These are phyloP conservation scores for Tragulus kanchil DNA, from an alignment of 2,113 vertebrate species.

Conservation along the genomic window DNA sequence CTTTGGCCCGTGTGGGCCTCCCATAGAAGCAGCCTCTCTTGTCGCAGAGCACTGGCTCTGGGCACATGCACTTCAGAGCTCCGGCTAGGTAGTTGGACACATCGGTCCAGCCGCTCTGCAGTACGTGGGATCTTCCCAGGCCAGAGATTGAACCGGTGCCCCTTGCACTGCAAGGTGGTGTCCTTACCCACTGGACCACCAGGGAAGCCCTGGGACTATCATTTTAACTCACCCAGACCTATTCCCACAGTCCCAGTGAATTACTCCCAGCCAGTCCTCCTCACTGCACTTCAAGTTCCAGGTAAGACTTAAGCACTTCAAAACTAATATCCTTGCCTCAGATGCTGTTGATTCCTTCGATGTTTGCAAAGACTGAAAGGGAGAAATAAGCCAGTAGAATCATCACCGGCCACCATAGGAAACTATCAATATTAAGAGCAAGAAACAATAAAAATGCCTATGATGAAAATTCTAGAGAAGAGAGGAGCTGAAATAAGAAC, in stretches of 20 bases:
- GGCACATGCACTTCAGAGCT: too few relatives aligned
- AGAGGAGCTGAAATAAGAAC: background rate
- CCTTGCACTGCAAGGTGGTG: too few relatives aligned
- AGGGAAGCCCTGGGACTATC: background rate
- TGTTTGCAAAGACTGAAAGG: constrained; percentile 17
- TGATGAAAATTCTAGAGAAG: background rate
- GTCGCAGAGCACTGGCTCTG: too few relatives aligned
- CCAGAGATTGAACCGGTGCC: too few relatives aligned
- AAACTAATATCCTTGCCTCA: background rate
- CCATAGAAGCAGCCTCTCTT: too few relatives aligned
- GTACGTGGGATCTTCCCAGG: too few relatives aligned
- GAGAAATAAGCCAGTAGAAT: background rate
- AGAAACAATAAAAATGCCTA: constrained; percentile 18
- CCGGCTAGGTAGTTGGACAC: too few relatives aligned
- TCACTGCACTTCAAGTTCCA: background rate
- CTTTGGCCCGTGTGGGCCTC: too few relatives aligned
- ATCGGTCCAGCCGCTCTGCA: too few relatives aligned
- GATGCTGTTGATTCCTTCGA: background rate
- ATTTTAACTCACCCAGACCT: background rate
- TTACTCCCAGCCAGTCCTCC: background rate
- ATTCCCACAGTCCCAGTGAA: too few relatives aligned
- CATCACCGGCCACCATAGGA: background rate
- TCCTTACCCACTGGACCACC: too few relatives aligned
- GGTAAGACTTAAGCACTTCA: background rate
- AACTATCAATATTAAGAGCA: background rate